Evolutionary conservation across 2,113 vertebrate species (phyloP), one percentile per base, ranked within the genome.

Genomic region (Laterallus jamaicensis): DNA sequence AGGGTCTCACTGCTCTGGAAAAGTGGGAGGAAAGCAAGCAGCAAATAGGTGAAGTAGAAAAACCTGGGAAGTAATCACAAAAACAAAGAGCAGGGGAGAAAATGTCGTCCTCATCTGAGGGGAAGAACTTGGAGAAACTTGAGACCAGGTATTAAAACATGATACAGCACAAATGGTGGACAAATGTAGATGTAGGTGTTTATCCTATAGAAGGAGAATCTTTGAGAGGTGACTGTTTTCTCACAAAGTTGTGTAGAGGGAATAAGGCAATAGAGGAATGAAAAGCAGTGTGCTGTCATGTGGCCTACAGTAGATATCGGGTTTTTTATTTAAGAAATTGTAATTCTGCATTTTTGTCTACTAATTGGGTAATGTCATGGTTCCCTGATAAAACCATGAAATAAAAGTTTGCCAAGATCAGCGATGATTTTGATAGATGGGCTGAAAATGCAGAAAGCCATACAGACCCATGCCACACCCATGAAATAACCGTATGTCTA

Each of bases 401-500:
- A 49, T 39, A 64, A 5, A 19, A 10, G 13, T 67, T 70, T 86
- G 19, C 16, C 73, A 71, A 37, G 35, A 78, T 50, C 15, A 40
- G n/a, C 32, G 31, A 78, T 28, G 11, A 37, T 66, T 86, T 93
- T 81, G 55, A 74, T 55, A 58, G 64, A 29, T 44, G 24, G 50
- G 40, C 25, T 84, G 56, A 70, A 95, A 77, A 54, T 35, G 35
- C 39, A 62, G 75, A 16, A 67, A 76, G 16, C 24, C 14, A 4
- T 19, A 44, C 6, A 39, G 44, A 17, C 49, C 29, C 10, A 18
- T 31, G 52, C 29, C 19, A 59, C 32, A 22, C 5, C 28, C 28
- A 13, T 26, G 19, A n/a, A 90, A 90, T 49, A 24, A 37, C 25
- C 0, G 0, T 5, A 0, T 5, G 32, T 26, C 26, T 71, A 5